These are phyloP conservation scores for Gymnarchus niloticus DNA, from an alignment of 2,113 vertebrate species.

Conservation along the genomic window DNA sequence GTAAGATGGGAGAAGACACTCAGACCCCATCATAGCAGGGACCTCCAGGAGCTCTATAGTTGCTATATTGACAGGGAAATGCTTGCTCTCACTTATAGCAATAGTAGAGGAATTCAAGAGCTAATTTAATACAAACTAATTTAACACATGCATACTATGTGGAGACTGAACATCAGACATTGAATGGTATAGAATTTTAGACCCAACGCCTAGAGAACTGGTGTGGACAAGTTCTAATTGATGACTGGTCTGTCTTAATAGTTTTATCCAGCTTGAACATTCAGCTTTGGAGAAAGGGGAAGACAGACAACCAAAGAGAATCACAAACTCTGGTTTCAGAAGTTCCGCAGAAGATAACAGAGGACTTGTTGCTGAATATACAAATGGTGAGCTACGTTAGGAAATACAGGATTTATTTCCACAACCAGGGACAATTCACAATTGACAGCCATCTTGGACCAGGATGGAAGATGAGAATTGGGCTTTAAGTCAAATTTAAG, in stretches of 20 bases:
- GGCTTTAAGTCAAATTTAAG: neutral
- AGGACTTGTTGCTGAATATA: neutral
- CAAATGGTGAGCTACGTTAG: neutral
- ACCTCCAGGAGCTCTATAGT: neutral
- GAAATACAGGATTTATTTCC: neutral
- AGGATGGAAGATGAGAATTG: neutral
- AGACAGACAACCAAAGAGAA: neutral
- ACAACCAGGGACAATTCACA: neutral
- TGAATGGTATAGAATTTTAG: no score
- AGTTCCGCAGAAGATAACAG: neutral
- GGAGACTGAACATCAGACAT: neutral
- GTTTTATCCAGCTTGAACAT: no score
- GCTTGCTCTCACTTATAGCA: neutral
- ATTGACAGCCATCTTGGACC: neutral
- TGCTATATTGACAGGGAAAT: neutral
- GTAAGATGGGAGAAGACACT: neutral
- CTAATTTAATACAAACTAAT: neutral
- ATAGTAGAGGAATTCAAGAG: neutral
- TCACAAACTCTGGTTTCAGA: neutral
- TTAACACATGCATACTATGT: neutral
- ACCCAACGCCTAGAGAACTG: no score
- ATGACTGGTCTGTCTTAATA: no score
- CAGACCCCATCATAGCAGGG: neutral
- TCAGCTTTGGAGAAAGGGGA: neutral
- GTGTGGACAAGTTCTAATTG: no score